A percentile compares a stretch with the other conserved stretches of the same genome.
Evolutionary conservation across 2,113 vertebrate species (phyloP).

Genomic region (Callochromis pleurospilus): DNA sequence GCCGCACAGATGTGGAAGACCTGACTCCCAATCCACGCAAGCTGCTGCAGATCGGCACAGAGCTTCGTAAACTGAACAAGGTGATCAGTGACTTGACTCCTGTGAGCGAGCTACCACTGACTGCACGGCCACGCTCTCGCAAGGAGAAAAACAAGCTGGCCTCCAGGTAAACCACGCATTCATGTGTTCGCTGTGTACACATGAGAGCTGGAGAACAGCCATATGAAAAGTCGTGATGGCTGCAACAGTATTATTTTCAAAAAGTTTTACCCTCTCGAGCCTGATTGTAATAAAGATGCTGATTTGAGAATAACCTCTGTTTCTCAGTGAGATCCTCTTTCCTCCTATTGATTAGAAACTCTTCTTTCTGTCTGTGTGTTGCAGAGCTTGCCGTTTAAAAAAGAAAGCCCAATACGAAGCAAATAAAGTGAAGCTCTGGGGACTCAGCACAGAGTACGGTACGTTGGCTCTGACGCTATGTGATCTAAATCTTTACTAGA

Average conservation of each 20-base stretch:
- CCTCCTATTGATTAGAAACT: neutral
- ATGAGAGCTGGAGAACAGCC: neutral
- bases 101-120: slow-evolving; percentile 93
- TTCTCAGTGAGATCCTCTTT: neutral
- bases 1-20: slow-evolving; percentile 96
- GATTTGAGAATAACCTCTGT: neutral
- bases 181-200: neutral
- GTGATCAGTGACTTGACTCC: slow-evolving; percentile 97
- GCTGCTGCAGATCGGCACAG: slow-evolving; percentile 92
- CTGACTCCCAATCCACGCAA: slow-evolving; percentile 96
- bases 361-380: neutral
- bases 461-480: slow-evolving; percentile 16
- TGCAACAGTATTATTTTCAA: neutral
- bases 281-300: neutral
- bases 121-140: slow-evolving; percentile 89
- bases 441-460: slow-evolving; percentile 98
- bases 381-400: slow-evolving; percentile 95
- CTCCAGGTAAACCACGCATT: slow-evolving; percentile 77
- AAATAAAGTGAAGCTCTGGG: slow-evolving; percentile 99
- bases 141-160: slow-evolving; percentile 99
- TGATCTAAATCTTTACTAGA: neutral
- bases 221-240: neutral
- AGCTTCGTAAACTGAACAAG: slow-evolving; percentile 94
- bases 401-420: slow-evolving; percentile 99
- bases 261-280: neutral